phyloP scores from a whole-genome alignment of 2,113 vertebrate species.

The Penelope pileata region DNA sequence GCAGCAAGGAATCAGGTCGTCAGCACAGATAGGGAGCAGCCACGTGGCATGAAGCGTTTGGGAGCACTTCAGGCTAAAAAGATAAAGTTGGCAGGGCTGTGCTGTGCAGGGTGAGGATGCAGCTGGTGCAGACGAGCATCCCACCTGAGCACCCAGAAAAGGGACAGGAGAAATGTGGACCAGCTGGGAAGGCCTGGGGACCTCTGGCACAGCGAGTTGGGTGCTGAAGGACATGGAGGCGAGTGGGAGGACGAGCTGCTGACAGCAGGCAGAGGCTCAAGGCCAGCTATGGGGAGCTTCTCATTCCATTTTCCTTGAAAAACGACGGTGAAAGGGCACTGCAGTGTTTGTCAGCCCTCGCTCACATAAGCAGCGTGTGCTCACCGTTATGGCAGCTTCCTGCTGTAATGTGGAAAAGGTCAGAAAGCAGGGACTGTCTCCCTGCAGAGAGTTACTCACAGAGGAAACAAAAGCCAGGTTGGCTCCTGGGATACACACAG shows the following conservation, averaged over 20 bases:
- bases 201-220: background rate
- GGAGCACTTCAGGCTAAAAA: constrained; percentile 28
- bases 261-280: background rate
- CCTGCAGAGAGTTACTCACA: background rate
- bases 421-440: background rate
- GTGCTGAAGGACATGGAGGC: background rate
- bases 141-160: background rate
- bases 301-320: constrained; percentile 18
- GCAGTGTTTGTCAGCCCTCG: background rate
- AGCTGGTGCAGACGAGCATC: background rate
- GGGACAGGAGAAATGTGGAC: rapidly evolving
- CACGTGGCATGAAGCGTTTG: background rate
- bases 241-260: background rate
- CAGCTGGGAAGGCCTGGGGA: background rate
- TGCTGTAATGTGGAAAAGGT: background rate
- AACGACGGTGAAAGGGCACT: background rate
- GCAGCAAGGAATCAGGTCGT: background rate
- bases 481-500: background rate
- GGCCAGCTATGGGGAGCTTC: background rate
- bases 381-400: background rate
- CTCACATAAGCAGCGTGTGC: background rate
- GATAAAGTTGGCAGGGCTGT: background rate
- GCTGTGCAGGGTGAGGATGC: background rate
- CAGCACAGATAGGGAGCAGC: constrained; percentile 35
- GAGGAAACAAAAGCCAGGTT: background rate